phyloP scores from a whole-genome alignment of 2,113 vertebrate genomes.

The Hyla sarda region DNA sequence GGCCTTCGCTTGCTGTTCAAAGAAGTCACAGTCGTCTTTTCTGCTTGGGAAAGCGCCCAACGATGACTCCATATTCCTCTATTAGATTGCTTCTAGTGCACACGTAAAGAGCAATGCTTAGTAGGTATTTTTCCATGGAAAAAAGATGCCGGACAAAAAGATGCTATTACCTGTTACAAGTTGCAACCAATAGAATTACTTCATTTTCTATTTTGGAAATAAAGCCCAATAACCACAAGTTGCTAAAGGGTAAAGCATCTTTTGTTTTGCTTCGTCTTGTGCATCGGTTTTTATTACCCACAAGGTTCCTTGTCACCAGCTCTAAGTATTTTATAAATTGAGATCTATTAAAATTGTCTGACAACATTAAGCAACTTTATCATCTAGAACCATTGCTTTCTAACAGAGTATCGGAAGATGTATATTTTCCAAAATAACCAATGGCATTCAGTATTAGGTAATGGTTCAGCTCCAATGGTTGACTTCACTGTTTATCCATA shows the following conservation, averaged over 20 bases:
- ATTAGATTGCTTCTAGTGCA: not conserved
- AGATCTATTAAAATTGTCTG: not conserved
- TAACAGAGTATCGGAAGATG: not conserved
- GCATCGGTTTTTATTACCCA: not conserved
- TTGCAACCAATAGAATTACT: not conserved
- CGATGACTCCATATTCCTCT: not conserved
- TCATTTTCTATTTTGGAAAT: not conserved
- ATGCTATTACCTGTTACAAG: not conserved
- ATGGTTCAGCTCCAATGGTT: not conserved
- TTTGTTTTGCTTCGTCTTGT: not conserved
- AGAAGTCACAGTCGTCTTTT: not conserved
- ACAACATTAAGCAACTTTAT: not conserved
- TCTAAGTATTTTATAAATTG: not conserved
- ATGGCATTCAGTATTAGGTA: not conserved
- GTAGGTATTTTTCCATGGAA: not conserved
- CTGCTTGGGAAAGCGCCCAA: not conserved
- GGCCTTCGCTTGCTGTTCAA: conserved; percentile 15
- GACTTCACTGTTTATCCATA: not conserved
- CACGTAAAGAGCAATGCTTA: not conserved
- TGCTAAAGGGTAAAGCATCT: not conserved
- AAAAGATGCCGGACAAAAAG: not conserved
- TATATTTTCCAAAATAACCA: not conserved
- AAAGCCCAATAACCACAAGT: not conserved
- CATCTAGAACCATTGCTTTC: not conserved
- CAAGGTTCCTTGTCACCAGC: not conserved